Evolutionary conservation across 1,140 invertebrate species (phyloP), one percentile per base, ranked within the genome.

Genomic region (Neomicropteryx cornuta): DNA sequence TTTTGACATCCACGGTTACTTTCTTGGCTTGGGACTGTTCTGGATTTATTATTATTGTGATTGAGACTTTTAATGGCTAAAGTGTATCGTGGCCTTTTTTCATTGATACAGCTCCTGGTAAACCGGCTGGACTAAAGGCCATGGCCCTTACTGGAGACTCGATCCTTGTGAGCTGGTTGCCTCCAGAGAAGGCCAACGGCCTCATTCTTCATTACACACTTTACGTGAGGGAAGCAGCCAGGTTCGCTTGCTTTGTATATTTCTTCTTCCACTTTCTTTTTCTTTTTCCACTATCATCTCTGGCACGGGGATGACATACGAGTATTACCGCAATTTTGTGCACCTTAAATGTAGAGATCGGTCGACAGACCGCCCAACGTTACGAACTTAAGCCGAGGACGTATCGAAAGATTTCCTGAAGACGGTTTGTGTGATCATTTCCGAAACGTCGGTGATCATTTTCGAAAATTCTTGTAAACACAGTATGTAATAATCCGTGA

Each of bases 141-240:
- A 64, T 85, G 13, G 76, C 84, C 1, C 73, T 84, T 33, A 83
- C 83, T 17, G 73, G 77, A 3, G 82, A 81, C 40, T 81, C 81
- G 36, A 76, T 92, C 50, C 68, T 89, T 20, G 78, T 91, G 6
- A 81, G 85, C 29, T 93, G 88, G 89, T 68, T 83, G 30, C 78
- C 80, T 27, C 88, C 88, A 10, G 62, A 67, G 33, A 73, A 83
- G 47, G 75, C 81, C 0, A 92, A 91, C 57, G 88, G 88, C 20
- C 72, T 77, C 33, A 77, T 92, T 28, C 73, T 75, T 2, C 80
- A 84, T 51, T 92, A 89, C 48, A 87, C 83, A n/a, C 73, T 93
- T 5, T 90, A 89, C 59, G 75, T 73, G 42, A 66, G 73, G 36
- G 78, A 82, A 55, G 68, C 76, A 38, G 76, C 76, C 31, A 60